These are phyloP conservation scores for Dysidea cf. avara DNA, from an alignment of 37 sponge, comb jelly and placozoan species.

Conservation along the genomic window DNA sequence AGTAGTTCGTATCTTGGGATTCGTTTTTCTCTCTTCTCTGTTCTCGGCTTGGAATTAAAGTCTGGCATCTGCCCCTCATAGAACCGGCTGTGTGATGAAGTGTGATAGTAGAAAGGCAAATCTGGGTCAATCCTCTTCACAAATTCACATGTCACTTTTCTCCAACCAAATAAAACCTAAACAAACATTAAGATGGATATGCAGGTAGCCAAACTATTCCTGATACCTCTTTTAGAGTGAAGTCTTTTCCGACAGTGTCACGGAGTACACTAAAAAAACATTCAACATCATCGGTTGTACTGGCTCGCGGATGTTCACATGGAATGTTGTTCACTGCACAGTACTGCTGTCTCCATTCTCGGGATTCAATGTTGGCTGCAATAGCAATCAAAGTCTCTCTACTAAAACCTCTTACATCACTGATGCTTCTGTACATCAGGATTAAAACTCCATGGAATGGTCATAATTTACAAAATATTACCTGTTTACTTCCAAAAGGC, in stretches of 20 bases:
- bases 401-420: no score
- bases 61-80: conserved; percentile 14
- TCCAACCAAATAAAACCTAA: conserved; percentile 27
- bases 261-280: no score
- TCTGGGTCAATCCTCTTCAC: conserved; percentile 8
- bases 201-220: no score
- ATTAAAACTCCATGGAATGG: not conserved
- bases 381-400: no score
- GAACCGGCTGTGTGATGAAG: not conserved
- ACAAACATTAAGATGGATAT: no score
- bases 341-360: no score
- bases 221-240: conserved; percentile 2
- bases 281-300: no score
- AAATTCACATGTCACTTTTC: conserved; percentile 15
- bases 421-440: not conserved
- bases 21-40: not conserved
- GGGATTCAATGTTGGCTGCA: no score
- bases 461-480: not conserved
- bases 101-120: conserved; percentile 9
- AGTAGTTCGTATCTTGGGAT: conserved; percentile 9
- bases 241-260: no score
- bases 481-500: no score
- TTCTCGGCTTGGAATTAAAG: not conserved
- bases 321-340: no score
- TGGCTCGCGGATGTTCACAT: no score